Evolutionary conservation across 2,888 invertebrate species (phyloP), one percentile per base, ranked within the genome.

Genomic region (Biston stratarius): DNA sequence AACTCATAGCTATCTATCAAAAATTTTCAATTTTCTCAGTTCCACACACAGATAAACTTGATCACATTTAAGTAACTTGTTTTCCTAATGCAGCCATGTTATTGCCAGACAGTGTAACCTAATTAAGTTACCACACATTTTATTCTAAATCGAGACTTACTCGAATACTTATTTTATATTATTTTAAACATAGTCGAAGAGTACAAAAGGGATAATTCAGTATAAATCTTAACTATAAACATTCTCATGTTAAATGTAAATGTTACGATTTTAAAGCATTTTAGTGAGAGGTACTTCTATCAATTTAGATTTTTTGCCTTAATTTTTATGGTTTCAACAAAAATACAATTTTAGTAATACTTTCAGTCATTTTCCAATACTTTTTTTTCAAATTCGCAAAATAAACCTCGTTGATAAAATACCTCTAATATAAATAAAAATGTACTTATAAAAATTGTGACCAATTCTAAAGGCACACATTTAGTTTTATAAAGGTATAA

Each of bases 221-320:
- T 65, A 65, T 69, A 70, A 71, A 68, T 65, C 49, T 69, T 71
- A 69, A 60, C 73, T 74, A 70, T 75, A 79, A 73, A 68, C 70
- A 70, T 77, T 74, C 64, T 65, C 67, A 71, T 78, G 72, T 71
- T 75, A 80, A 74, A 69, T 74, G 67, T 78, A 80, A 71, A 73
- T 70, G 72, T 74, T 64, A 49, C 64, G n/a, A 51, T 59, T 68
- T 81, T 80, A 81, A 82, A 85, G 80, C 81, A 83, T 79, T 79
- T 82, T 74, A 72, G 77, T 74, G 76, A 74, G 74, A 75, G 79
- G 62, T 69, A 72, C 57, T 61, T 61, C 65, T 64, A 66, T 48
- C 7, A 52, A 62, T 72, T 60, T 64, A 58, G 60, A 58, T 42
- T 58, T 51, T 65, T 51, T 64, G 64, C 42, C 61, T 74, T 68